Evolutionary conservation across 2,113 vertebrate genomes (phyloP).

Genomic region (Gallinago media): DNA sequence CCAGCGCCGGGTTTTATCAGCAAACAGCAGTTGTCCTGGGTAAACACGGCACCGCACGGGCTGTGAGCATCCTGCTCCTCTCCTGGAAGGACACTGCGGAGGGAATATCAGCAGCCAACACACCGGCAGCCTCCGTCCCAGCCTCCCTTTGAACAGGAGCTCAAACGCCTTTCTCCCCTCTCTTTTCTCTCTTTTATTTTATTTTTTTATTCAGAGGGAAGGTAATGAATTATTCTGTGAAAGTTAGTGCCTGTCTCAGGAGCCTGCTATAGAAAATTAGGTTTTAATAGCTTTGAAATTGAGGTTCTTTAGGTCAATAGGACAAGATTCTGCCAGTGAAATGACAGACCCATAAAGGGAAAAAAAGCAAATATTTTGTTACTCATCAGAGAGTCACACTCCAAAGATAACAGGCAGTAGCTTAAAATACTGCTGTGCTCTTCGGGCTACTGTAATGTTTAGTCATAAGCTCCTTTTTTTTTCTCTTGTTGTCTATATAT

Average conservation of each 20-base stretch:
- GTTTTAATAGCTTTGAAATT: conserved; percentile 79
- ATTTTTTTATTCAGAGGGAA: neutral
- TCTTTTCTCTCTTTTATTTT: neutral
- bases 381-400: conserved; percentile 45
- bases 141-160: neutral
- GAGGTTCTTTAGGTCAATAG: conserved; percentile 76
- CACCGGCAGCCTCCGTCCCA: neutral
- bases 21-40: neutral
- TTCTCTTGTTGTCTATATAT: neutral
- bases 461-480: conserved; percentile 36
- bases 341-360: conserved; percentile 70
- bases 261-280: conserved; percentile 72
- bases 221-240: conserved; percentile 71
- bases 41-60: neutral
- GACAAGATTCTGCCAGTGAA: conserved; percentile 62
- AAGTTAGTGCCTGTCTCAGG: conserved; percentile 74
- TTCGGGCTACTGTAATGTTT: conserved; percentile 4
- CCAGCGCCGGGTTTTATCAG: neutral
- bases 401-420: conserved; percentile 2
- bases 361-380: conserved; percentile 69
- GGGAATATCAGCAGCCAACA: neutral
- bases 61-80: neutral
- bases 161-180: neutral
- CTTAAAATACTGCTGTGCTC: conserved; percentile 26
- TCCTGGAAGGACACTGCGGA: neutral